These are phyloP conservation scores for Drosophila repletoides DNA, from an alignment of 1,140 invertebrate genomes.

Conservation along the genomic window DNA sequence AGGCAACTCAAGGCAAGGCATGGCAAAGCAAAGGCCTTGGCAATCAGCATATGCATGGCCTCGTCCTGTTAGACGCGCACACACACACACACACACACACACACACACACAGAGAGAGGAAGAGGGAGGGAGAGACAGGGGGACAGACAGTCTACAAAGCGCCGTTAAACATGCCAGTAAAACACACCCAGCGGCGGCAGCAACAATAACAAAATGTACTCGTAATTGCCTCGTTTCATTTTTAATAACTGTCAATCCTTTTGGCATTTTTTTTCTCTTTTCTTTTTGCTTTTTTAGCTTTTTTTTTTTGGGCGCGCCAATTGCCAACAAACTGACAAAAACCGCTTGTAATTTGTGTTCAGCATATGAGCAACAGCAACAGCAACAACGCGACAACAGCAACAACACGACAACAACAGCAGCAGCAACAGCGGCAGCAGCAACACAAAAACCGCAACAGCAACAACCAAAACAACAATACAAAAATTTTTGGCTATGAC, in stretches of 20 bases:
- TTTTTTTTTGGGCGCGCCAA: slow-evolving; percentile 63
- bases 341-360: slow-evolving; percentile 60
- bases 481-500: slow-evolving; percentile 19
- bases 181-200: slow-evolving; percentile 53
- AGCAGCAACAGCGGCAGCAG: slow-evolving; percentile 33
- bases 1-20: no score
- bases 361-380: slow-evolving; percentile 55
- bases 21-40: slow-evolving; percentile 54
- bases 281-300: no score
- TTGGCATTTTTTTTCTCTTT: no score
- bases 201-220: slow-evolving; percentile 50
- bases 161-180: slow-evolving; percentile 70
- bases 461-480: slow-evolving; percentile 12
- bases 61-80: slow-evolving; percentile 23
- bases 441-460: slow-evolving; percentile 18
- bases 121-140: slow-evolving; percentile 4
- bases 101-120: background rate
- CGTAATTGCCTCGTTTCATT: slow-evolving; percentile 78
- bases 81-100: slow-evolving; percentile 9
- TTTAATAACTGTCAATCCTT: slow-evolving; percentile 79
- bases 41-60: slow-evolving; percentile 70
- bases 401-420: slow-evolving; percentile 24
- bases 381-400: slow-evolving; percentile 38
- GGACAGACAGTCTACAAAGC: slow-evolving; percentile 41
- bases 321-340: slow-evolving; percentile 65